Conservation (phyloP, 2,797 vertebrate genomes). For the Enteromius unitaeniatus region DNA sequence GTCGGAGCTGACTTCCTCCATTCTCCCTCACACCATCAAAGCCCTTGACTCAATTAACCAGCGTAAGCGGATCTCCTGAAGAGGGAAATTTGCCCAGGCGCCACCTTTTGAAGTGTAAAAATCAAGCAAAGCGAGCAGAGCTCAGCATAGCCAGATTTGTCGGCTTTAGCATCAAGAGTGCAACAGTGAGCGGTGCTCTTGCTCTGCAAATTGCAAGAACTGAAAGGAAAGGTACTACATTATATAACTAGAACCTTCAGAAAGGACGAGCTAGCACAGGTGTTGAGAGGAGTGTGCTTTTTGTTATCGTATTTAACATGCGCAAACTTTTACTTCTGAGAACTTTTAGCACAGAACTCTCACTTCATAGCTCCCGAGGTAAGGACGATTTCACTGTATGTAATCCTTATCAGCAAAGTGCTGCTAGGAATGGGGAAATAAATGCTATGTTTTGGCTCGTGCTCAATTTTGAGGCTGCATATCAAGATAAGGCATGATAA, state of each 20-base stretch:
- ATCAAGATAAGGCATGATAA: slow-evolving; percentile 61
- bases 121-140: slow-evolving; percentile 65
- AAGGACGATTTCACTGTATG: slow-evolving; percentile 20
- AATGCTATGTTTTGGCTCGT: slow-evolving; percentile 36
- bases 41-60: slow-evolving; percentile 75
- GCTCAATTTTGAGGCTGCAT: slow-evolving; percentile 44
- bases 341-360: slow-evolving; percentile 15
- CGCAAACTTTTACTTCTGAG: neutral
- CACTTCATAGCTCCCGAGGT: slow-evolving; percentile 17
- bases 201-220: slow-evolving; percentile 13
- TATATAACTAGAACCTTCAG: slow-evolving; percentile 14
- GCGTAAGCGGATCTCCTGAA: slow-evolving; percentile 64
- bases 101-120: slow-evolving; percentile 78
- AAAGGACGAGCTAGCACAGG: slow-evolving; percentile 16
- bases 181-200: slow-evolving; percentile 43
- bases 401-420: slow-evolving; percentile 47
- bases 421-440: slow-evolving; percentile 22
- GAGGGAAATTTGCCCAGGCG: slow-evolving; percentile 61
- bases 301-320: slow-evolving; percentile 33
- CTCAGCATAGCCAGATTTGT: slow-evolving; percentile 63
- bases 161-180: slow-evolving; percentile 59
- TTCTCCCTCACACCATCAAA: slow-evolving; percentile 75
- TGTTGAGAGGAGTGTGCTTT: neutral
- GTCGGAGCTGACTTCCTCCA: slow-evolving; percentile 65
- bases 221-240: slow-evolving; percentile 33